Conservation (phyloP, 2,113 vertebrate species). For the Tylochromis polylepis region DNA sequence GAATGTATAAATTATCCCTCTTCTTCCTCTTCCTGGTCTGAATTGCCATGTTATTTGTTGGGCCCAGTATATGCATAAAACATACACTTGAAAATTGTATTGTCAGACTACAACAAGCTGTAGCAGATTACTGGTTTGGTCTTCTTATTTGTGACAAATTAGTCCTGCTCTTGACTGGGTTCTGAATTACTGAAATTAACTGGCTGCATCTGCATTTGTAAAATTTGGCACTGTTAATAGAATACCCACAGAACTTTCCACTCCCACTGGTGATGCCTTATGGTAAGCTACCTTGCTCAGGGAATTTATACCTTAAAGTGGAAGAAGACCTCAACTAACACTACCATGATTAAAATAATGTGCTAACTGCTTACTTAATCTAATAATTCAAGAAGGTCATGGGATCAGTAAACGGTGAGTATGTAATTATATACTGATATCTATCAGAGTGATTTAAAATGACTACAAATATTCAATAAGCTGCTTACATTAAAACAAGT, state of each 20-base stretch:
- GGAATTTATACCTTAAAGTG: background rate
- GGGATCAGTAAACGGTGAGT: background rate
- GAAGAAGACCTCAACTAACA: background rate
- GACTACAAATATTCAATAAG: background rate
- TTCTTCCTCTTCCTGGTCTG: background rate
- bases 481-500: background rate
- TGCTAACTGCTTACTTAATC: background rate
- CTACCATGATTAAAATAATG: background rate
- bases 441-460: background rate
- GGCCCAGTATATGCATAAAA: background rate
- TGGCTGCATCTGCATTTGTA: background rate
- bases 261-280: background rate
- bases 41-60: background rate
- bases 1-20: accelerated
- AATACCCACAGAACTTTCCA: background rate
- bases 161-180: background rate
- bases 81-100: background rate
- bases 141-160: background rate
- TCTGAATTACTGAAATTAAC: background rate
- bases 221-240: background rate
- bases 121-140: background rate
- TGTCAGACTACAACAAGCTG: background rate
- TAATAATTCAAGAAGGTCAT: background rate
- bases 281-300: background rate
- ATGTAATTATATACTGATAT: background rate